Evolutionary conservation across 2,797 vertebrate genomes (phyloP).

Genomic region (Streptopelia turtur): DNA sequence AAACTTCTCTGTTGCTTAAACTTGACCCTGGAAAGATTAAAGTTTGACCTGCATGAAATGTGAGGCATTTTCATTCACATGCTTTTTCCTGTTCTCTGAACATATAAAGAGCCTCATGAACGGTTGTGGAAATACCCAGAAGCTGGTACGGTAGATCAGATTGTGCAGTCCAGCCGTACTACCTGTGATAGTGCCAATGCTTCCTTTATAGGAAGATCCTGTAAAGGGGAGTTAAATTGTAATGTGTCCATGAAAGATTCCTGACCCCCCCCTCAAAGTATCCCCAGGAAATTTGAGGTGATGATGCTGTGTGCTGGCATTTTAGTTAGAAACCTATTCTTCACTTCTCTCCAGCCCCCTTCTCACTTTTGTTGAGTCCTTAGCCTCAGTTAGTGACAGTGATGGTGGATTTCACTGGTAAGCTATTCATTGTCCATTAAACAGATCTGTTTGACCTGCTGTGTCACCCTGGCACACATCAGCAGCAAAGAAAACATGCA

Average conservation of each 20-base stretch:
- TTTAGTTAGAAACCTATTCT: not conserved
- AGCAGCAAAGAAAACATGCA: not conserved
- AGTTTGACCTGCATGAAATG: slow-evolving; percentile 35
- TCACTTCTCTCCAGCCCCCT: not conserved
- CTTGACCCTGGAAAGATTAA: slow-evolving; percentile 1
- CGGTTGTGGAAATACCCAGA: not conserved
- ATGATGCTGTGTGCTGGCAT: not conserved
- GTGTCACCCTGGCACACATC: not conserved
- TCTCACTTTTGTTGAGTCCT: not conserved
- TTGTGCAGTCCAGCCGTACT: not conserved
- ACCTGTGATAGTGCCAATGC: not conserved
- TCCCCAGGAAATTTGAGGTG: not conserved
- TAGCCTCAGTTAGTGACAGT: not conserved
- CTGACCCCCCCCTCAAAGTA: rapidly evolving
- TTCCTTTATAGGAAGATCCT: not conserved
- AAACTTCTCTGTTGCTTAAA: slow-evolving; percentile 40
- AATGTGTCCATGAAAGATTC: not conserved
- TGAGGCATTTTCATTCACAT: not conserved
- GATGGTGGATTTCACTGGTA: not conserved
- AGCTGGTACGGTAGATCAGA: not conserved
- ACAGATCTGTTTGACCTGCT: not conserved
- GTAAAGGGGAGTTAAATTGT: not conserved
- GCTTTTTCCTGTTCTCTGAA: not conserved
- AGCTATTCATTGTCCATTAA: not conserved
- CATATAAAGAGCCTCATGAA: not conserved